Base-by-base conservation (phyloP, 2,113 vertebrate species). In the Anas platyrhynchos region DNA sequence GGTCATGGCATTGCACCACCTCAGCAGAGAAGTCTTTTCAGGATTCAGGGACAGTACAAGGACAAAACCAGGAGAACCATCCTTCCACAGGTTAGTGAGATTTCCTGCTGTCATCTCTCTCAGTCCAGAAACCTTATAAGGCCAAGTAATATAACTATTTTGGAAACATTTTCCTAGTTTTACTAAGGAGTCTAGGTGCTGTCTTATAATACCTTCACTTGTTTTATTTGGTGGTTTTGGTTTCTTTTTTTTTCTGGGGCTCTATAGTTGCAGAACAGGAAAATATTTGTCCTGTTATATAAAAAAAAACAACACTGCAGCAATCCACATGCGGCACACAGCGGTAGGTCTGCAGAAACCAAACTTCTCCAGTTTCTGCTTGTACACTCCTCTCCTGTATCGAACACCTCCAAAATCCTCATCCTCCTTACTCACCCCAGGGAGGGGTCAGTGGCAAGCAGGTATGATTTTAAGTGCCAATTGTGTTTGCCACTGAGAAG, bases 231-330 rank as follows among this genome's bases (percentile, higher is more conserved):
- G 44, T n/a, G 36, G 5, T 21, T 10, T 71, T 14, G 4, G 27
- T 43, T 9, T 13, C 13, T 32, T 62, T 44, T 43, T 75, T 75
- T 32, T 2, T 2, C 26, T 56, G 38, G 74, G 34, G 52, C 48
- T 44, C 58, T 84, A 0, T n/a, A 79, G 21, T 29, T 82, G 41
- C 36, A 82, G 69, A 75, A 72, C 11, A 68, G 46, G 26, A 76
- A 81, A 84, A 41, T 0, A 0, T 46, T 80, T 86, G 21, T 71
- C 36, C 43, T 26, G 2, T 36, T 84, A 16, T 0, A 1, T 7
- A 67, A 67, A 80, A 31, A 31, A 86, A 86, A 88, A 59, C 29
- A 43, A 22, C 2, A 32, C 32, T 44, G 50, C 59, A 89, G 61
- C 29, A 48, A 66, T 8, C 13, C 34, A 26, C 32, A 48, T 0